phyloP scores from a whole-genome alignment of 2,113 vertebrate genomes.

The Spea multiplicata region DNA sequence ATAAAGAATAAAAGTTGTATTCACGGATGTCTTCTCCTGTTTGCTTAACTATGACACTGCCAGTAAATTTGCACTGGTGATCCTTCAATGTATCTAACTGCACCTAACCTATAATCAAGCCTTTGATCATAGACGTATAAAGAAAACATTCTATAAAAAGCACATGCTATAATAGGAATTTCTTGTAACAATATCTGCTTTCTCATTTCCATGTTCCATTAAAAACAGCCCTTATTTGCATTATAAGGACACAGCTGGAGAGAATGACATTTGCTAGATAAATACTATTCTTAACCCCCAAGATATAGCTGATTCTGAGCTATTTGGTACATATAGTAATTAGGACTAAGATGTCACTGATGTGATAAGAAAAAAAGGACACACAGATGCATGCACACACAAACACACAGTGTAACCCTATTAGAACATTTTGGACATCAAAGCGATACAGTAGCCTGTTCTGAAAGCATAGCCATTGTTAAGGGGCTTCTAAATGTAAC shows the following conservation, averaged over 20 bases:
- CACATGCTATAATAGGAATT: slow-evolving; percentile 29
- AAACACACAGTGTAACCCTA: slow-evolving; percentile 9
- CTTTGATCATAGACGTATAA: slow-evolving; percentile 3
- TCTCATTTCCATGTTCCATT: slow-evolving; percentile 41
- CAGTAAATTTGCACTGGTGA: slow-evolving; percentile 24
- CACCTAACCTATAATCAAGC: slow-evolving; percentile 35
- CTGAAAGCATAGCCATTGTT: no score
- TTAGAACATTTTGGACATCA: neutral
- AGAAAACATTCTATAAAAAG: slow-evolving; percentile 37
- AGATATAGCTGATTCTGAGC: slow-evolving; percentile 33
- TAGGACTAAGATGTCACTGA: slow-evolving; percentile 29
- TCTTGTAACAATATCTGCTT: slow-evolving; percentile 29
- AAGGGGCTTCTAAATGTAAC: no score
- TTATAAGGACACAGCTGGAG: slow-evolving; percentile 47
- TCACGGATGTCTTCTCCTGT: neutral
- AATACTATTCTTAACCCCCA: slow-evolving; percentile 43
- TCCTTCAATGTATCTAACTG: slow-evolving; percentile 18
- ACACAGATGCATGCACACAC: no score
- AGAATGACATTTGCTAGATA: slow-evolving; percentile 48
- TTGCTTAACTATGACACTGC: slow-evolving; percentile 20
- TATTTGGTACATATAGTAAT: slow-evolving; percentile 40
- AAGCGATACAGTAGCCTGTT: no score
- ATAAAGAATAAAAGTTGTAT: neutral
- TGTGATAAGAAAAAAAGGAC: neutral
- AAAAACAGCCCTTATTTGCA: slow-evolving; percentile 45